Evolutionary conservation across 2,113 vertebrate genomes (phyloP).

Genomic region (Charadrius vociferus): DNA sequence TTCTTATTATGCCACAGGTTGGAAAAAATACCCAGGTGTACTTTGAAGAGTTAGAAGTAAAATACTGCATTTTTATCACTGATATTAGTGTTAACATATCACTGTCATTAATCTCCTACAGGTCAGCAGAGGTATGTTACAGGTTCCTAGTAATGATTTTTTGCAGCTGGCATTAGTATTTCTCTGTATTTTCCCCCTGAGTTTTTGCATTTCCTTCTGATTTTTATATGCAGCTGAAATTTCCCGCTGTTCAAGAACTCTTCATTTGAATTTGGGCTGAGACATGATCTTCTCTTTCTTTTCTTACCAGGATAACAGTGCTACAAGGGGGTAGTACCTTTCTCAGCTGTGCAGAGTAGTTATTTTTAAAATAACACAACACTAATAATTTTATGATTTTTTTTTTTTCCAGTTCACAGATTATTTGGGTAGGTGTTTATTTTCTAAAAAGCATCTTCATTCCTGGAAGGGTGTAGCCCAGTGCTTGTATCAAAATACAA

Average conservation of each 20-base stretch:
- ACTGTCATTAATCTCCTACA: background rate
- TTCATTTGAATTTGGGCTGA: background rate
- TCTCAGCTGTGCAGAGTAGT: rapidly evolving
- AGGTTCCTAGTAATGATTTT: background rate
- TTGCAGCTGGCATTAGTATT: background rate
- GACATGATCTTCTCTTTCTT: background rate
- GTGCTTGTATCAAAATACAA: background rate
- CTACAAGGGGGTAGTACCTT: background rate
- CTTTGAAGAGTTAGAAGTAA: background rate
- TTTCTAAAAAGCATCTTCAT: background rate
- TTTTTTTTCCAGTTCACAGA: background rate
- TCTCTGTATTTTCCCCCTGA: background rate
- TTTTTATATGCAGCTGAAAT: background rate
- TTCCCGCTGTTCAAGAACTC: background rate
- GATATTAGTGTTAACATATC: background rate
- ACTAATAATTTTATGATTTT: background rate
- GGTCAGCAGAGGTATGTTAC: background rate
- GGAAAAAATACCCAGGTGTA: background rate
- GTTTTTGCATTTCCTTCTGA: background rate
- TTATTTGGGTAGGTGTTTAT: background rate
- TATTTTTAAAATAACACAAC: background rate
- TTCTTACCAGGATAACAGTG: background rate
- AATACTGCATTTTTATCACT: background rate
- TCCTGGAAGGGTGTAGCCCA: background rate
- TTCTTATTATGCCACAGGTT: background rate